phyloP scores from a whole-genome alignment of 2,797 vertebrate genomes.

The Mastacembelus armatus region DNA sequence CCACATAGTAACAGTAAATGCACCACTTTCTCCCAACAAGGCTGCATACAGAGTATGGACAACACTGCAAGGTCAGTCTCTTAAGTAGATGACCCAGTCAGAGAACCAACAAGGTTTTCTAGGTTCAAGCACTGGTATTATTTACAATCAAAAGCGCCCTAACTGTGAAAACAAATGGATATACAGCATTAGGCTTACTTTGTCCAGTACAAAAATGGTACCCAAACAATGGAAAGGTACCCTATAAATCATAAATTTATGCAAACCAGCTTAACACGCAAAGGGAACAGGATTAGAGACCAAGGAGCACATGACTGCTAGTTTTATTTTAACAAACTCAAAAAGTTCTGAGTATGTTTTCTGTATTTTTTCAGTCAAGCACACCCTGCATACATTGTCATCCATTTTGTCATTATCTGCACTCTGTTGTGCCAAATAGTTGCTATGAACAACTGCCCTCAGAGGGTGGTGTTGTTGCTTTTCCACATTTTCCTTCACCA shows the following conservation, averaged over 20 bases:
- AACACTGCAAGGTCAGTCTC: background rate
- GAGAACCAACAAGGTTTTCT: no score
- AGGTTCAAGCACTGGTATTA: no score
- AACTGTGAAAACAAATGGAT: background rate
- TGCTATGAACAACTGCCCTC: conserved; percentile 69
- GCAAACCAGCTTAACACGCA: background rate
- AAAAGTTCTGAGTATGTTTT: conserved; percentile 4
- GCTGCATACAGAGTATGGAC: background rate
- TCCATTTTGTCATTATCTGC: conserved; percentile 29
- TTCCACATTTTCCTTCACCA: conserved; percentile 40
- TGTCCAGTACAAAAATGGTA: background rate
- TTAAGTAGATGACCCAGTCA: no score
- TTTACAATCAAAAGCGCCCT: background rate
- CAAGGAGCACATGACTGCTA: background rate
- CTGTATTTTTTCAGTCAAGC: background rate
- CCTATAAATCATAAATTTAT: conserved; percentile 10
- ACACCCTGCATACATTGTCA: conserved; percentile 9
- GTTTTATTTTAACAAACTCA: conserved; percentile 5
- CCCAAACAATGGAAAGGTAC: background rate
- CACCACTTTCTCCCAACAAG: background rate
- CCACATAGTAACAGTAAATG: background rate
- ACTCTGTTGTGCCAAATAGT: conserved; percentile 55
- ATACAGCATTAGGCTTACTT: background rate
- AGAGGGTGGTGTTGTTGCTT: conserved; percentile 63
- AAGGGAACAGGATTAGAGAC: conserved; percentile 7